Conservation (phyloP, 2,888 invertebrate species). For the Pollenia labialis region DNA sequence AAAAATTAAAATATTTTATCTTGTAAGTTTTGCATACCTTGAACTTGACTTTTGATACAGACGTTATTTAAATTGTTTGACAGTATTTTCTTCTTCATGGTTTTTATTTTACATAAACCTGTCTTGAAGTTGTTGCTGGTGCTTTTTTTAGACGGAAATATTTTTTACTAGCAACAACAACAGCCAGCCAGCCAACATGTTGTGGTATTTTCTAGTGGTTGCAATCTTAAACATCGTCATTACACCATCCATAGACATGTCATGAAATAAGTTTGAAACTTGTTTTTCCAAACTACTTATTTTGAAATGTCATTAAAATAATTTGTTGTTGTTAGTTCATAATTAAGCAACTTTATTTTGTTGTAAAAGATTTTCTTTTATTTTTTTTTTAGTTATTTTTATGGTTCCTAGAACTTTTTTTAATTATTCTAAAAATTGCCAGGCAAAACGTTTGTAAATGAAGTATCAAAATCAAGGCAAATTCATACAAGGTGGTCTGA, state of each 20-base stretch:
- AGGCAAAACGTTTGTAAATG: no score
- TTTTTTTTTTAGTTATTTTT: background rate
- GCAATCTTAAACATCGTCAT: conserved; percentile 36
- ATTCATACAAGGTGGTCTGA: no score
- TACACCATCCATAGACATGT: conserved; percentile 51
- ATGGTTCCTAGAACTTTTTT: background rate
- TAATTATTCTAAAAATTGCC: no score
- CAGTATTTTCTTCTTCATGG: background rate
- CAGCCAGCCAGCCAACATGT: conserved; percentile 19
- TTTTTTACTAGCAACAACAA: conserved; percentile 9
- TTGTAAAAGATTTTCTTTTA: background rate
- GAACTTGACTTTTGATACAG: conserved; percentile 66
- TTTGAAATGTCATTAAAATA: conserved; percentile 16
- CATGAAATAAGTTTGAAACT: conserved; percentile 41
- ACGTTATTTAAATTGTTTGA: conserved; percentile 12
- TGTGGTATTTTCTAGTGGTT: conserved; percentile 39
- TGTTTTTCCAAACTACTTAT: conserved; percentile 29
- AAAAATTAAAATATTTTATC: conserved; percentile 14
- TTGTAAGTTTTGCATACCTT: conserved; percentile 48
- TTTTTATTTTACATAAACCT: conserved; percentile 42
- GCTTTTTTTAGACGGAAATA: conserved; percentile 43
- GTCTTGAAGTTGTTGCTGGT: background rate
- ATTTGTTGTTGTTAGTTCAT: background rate
- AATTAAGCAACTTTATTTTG: background rate
- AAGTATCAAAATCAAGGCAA: no score